phyloP scores from a whole-genome alignment of 2,888 invertebrate species.

The Prosapia bicincta region DNA sequence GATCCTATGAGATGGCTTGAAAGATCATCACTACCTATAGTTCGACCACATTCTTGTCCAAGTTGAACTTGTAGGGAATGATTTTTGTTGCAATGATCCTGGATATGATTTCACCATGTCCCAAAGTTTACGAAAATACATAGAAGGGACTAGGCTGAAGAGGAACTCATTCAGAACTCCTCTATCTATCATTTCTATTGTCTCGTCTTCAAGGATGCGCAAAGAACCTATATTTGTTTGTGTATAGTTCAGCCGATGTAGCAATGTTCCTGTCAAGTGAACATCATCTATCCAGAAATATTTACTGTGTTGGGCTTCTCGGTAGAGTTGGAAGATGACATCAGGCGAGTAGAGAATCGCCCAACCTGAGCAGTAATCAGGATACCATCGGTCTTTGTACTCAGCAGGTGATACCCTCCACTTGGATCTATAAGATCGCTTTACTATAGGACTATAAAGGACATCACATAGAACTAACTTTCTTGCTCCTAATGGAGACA shows the following conservation, averaged over 20 bases:
- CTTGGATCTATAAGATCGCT: slow-evolving; percentile 59
- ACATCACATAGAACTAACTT: slow-evolving; percentile 61
- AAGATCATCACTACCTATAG: slow-evolving; percentile 1
- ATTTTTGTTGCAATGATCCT: not conserved
- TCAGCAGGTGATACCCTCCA: slow-evolving; percentile 71
- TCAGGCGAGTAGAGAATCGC: slow-evolving; percentile 65
- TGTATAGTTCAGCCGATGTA: slow-evolving; percentile 54
- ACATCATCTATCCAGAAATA: slow-evolving; percentile 87
- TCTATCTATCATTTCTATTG: slow-evolving; percentile 22
- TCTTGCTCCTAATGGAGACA: slow-evolving; percentile 57
- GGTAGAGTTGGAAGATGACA: slow-evolving; percentile 55
- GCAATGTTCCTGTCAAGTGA: slow-evolving; percentile 67
- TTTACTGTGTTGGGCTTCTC: slow-evolving; percentile 56
- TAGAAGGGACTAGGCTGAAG: slow-evolving; percentile 14
- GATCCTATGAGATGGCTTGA: not conserved
- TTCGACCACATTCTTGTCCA: not conserved
- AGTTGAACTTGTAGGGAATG: not conserved
- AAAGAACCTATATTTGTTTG: slow-evolving; percentile 45
- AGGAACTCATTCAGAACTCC: slow-evolving; percentile 9
- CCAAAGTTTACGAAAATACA: slow-evolving; percentile 16
- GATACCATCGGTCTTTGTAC: slow-evolving; percentile 61
- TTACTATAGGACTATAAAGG: slow-evolving; percentile 50
- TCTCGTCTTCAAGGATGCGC: slow-evolving; percentile 13
- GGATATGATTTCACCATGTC: slow-evolving; percentile 8
- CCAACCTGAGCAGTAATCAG: slow-evolving; percentile 73